Conservation (phyloP, 2,113 vertebrate species). For the Grantiella picta region DNA sequence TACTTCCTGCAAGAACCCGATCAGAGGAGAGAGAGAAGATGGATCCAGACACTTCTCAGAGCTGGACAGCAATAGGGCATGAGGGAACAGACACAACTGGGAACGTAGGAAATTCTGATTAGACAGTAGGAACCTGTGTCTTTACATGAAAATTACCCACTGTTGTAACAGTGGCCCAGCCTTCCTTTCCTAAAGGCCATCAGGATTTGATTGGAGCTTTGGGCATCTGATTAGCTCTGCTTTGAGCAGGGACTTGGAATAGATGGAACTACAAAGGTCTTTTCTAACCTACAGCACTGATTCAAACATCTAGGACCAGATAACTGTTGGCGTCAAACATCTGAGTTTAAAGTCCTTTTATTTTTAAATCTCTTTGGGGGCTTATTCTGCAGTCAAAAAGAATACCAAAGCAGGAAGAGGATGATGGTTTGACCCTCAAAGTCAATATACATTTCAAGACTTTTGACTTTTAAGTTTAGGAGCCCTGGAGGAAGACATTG, state of each 20-base stretch:
- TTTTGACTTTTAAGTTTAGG: neutral
- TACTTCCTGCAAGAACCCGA: rapidly evolving
- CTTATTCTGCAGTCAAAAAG: neutral
- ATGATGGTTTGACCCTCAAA: neutral
- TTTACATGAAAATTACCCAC: neutral
- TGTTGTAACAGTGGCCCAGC: neutral
- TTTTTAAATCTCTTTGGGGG: neutral
- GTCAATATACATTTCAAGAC: neutral
- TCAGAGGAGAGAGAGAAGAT: neutral
- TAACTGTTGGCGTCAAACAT: neutral
- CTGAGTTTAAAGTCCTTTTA: neutral
- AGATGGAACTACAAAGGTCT: neutral
- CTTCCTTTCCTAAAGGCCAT: neutral
- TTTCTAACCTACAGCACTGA: neutral
- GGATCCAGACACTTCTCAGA: neutral
- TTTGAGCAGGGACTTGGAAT: neutral
- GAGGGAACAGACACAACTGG: neutral
- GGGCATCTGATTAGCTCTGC: neutral
- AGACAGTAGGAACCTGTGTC: neutral
- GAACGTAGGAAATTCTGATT: neutral
- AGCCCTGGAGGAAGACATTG: neutral
- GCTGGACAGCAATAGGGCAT: neutral
- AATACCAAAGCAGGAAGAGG: neutral
- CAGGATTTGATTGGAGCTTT: neutral
- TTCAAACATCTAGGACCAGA: neutral